phyloP scores from a whole-genome alignment of 2,888 invertebrate genomes.

The Xanthia togata region DNA sequence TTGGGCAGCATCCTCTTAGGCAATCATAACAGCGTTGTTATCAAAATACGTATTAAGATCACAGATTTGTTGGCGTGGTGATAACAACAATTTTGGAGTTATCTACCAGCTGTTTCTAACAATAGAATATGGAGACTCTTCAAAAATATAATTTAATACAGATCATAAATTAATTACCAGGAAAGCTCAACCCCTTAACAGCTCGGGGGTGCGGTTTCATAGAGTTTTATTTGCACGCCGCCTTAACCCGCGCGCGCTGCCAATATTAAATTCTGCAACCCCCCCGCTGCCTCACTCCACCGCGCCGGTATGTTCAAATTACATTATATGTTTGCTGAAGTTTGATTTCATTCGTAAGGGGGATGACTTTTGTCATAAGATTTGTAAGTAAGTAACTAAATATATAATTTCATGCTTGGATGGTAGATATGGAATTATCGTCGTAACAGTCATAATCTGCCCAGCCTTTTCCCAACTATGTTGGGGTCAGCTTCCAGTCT shows the following conservation, averaged over 20 bases:
- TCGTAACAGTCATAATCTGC: too few species aligned
- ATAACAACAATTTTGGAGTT: not conserved
- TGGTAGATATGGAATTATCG: not conserved
- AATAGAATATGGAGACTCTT: not conserved
- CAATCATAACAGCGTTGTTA: not conserved
- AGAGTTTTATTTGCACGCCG: conserved; percentile 88
- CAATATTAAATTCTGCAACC: conserved; percentile 87
- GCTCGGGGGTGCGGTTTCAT: conserved; percentile 81
- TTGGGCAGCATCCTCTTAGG: not conserved
- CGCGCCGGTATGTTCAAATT: conserved; percentile 72
- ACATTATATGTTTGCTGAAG: conserved; percentile 81
- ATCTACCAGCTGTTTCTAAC: too few species aligned
- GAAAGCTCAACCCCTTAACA: conserved; percentile 74
- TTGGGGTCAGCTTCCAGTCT: too few species aligned
- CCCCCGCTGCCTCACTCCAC: conserved; percentile 52
- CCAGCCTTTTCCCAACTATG: too few species aligned
- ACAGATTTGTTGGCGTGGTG: not conserved
- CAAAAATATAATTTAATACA: not conserved
- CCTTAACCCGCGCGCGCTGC: conserved; percentile 87
- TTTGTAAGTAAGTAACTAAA: conserved; percentile 13
- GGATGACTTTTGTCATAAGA: conserved; percentile 48
- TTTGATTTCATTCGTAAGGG: conserved; percentile 66
- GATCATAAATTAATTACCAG: conserved; percentile 51
- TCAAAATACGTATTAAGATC: not conserved
- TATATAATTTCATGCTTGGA: conserved; percentile 17